Conservation (phyloP, 2,797 vertebrate genomes). For the Prionace glauca region DNA sequence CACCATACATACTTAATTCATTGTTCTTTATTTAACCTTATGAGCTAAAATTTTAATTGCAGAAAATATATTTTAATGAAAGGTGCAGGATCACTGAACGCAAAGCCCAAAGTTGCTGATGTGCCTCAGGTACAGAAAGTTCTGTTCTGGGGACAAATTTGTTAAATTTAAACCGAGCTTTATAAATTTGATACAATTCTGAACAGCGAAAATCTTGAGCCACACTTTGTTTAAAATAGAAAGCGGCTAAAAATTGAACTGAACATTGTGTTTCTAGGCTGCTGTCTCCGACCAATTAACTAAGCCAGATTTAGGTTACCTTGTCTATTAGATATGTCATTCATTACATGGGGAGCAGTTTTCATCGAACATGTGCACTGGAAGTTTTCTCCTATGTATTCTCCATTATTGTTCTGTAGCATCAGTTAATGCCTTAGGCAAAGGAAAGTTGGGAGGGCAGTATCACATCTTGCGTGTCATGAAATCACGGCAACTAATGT, state of each 20-base stretch:
- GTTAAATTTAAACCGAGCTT: neutral
- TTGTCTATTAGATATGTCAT: neutral
- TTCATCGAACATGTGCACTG: neutral
- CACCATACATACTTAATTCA: neutral
- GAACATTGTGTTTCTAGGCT: neutral
- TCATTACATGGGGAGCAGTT: neutral
- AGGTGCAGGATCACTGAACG: neutral
- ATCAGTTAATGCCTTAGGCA: neutral
- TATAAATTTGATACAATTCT: neutral
- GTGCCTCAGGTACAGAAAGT: neutral
- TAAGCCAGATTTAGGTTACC: constrained; percentile 1
- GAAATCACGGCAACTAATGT: neutral
- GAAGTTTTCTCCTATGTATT: neutral
- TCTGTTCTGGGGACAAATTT: neutral
- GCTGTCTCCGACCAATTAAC: neutral
- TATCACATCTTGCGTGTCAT: neutral
- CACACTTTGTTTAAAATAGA: neutral
- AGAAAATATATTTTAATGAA: neutral
- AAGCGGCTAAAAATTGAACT: neutral
- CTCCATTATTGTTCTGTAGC: neutral
- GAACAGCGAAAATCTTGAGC: neutral
- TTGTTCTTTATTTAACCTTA: neutral
- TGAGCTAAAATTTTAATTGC: neutral
- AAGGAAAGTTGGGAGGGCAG: neutral
- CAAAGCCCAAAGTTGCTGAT: neutral